Conservation (phyloP, 2,113 vertebrate species). For the Hymenochirus boettgeri region DNA sequence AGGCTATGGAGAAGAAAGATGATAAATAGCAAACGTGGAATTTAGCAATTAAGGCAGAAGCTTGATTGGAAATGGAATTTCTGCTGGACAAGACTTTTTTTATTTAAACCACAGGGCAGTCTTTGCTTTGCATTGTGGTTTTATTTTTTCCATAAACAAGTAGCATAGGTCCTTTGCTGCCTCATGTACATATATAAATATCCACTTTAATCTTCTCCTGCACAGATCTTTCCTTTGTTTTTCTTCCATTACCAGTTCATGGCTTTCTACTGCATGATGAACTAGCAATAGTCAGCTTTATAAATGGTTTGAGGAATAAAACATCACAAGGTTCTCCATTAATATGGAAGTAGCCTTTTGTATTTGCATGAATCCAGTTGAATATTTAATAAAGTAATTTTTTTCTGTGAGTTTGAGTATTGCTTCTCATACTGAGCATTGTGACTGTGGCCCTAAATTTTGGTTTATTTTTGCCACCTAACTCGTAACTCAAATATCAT, state of each 20-base stretch:
- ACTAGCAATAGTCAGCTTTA: slow-evolving; percentile 9
- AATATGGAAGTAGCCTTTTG: slow-evolving; percentile 47
- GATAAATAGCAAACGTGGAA: slow-evolving; percentile 58
- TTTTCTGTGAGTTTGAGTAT: slow-evolving; percentile 30
- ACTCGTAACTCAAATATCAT: too few species aligned
- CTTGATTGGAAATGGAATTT: too few species aligned
- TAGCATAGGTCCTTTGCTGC: slow-evolving; percentile 20
- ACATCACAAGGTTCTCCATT: slow-evolving; percentile 2
- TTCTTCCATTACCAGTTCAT: not conserved
- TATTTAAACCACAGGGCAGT: slow-evolving; percentile 18
- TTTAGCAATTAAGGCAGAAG: not conserved
- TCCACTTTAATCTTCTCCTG: slow-evolving; percentile 13
- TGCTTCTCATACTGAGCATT: too few species aligned
- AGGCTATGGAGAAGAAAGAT: slow-evolving; percentile 65
- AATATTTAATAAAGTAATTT: slow-evolving; percentile 66
- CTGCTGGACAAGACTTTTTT: slow-evolving; percentile 13
- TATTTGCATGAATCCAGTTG: slow-evolving; percentile 55
- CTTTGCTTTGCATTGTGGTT: slow-evolving; percentile 7
- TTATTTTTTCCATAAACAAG: slow-evolving; percentile 20
- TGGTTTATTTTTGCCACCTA: too few species aligned
- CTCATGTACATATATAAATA: slow-evolving; percentile 41
- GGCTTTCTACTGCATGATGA: slow-evolving; percentile 18
- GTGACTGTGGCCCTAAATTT: too few species aligned
- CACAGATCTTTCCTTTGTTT: slow-evolving; percentile 8
- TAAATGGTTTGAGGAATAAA: slow-evolving; percentile 5